Conservation (phyloP, 53 echinoderm and acorn worm species). For the Arbacia lixula region DNA sequence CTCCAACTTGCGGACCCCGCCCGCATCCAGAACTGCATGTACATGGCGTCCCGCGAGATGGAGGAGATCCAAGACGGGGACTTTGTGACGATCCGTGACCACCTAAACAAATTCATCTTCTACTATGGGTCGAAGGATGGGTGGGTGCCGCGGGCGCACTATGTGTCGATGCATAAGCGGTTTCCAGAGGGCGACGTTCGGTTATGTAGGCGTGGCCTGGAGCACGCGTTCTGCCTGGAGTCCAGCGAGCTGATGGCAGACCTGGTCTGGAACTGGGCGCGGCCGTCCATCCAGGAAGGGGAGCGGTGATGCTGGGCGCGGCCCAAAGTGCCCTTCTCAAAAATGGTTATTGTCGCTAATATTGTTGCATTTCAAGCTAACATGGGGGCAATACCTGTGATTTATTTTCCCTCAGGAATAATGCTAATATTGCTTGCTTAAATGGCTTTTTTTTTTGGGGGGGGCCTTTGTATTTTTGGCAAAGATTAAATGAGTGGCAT, state of each 20-base stretch:
- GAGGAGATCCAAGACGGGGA: slow-evolving; percentile 77
- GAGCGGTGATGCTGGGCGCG: no score
- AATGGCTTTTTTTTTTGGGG: no score
- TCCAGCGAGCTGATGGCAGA: slow-evolving; percentile 88
- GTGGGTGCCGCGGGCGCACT: slow-evolving; percentile 89
- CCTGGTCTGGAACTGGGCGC: slow-evolving; percentile 87
- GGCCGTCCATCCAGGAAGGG: slow-evolving; percentile 6
- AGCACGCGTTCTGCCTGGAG: slow-evolving; percentile 89
- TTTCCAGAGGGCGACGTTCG: slow-evolving; percentile 88
- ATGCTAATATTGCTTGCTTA: no score
- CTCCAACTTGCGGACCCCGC: slow-evolving; percentile 77
- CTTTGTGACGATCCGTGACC: slow-evolving; percentile 50
- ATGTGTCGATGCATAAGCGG: slow-evolving; percentile 66
- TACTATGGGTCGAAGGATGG: slow-evolving; percentile 88
- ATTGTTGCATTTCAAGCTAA: no score
- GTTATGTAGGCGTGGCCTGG: slow-evolving; percentile 77
- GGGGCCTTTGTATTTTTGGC: no score
- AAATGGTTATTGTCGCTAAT: no score
- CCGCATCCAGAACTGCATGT: slow-evolving; percentile 69
- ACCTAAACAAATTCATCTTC: slow-evolving; percentile 80
- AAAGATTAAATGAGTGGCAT: no score
- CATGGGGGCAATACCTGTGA: no score
- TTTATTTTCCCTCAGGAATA: no score
- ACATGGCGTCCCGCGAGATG: slow-evolving; percentile 93
- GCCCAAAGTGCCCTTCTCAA: no score